These are phyloP conservation scores for Osmoderma eremita DNA, from an alignment of 2,888 invertebrate species.

Conservation along the genomic window DNA sequence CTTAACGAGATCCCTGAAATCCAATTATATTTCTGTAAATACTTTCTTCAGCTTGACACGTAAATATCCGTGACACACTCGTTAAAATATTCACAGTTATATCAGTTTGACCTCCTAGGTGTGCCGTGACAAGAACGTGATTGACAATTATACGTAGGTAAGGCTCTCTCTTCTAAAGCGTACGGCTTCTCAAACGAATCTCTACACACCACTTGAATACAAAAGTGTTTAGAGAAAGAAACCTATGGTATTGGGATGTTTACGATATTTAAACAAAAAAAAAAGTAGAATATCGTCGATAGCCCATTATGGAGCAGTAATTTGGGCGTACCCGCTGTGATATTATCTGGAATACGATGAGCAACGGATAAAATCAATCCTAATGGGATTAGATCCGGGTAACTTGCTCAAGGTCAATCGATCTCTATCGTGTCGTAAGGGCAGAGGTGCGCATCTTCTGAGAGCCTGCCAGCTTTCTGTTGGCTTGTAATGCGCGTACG, in stretches of 20 bases:
- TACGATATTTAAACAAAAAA: no score
- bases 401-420: slow-evolving; percentile 13
- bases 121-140: slow-evolving; percentile 55
- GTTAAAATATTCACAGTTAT: slow-evolving; percentile 39
- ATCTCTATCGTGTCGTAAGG: slow-evolving; percentile 18
- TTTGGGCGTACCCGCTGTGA: background rate
- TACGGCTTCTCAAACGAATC: no score
- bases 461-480: background rate
- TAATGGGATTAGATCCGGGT: slow-evolving; percentile 22
- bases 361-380: slow-evolving; percentile 6
- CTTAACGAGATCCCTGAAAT: slow-evolving; percentile 54
- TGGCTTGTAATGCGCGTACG: background rate
- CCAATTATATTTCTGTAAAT: slow-evolving; percentile 50
- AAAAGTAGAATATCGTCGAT: no score
- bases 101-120: slow-evolving; percentile 51
- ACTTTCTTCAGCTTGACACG: slow-evolving; percentile 5
- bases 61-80: slow-evolving; percentile 29
- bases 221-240: background rate
- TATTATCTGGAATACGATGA: slow-evolving; percentile 13
- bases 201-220: background rate
- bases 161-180: slow-evolving; percentile 38
- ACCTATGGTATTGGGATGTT: no score
- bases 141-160: slow-evolving; percentile 54
- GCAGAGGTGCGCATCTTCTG: background rate
- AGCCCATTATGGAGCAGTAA: no score